Evolutionary conservation across 2,888 invertebrate species (phyloP), one percentile per base, ranked within the genome.

Genomic region (Meloe dianella): DNA sequence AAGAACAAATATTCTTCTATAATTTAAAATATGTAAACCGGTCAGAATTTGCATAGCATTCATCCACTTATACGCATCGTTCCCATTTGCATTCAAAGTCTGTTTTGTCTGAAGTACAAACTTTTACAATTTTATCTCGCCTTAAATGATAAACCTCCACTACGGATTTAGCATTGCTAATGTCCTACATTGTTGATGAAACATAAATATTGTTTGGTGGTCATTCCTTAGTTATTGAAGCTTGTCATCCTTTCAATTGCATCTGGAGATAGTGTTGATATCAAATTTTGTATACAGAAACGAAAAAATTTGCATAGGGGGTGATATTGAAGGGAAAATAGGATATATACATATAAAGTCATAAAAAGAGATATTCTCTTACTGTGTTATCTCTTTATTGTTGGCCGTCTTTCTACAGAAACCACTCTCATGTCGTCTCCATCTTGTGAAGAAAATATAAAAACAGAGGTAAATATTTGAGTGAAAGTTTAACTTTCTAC

Each of bases 101-200:
- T 68, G 65, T 67, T 68, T 72, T 67, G 68, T 63, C 64, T 71
- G 71, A 69, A 70, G 69, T 64, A 69, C 69, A 69, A 71, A 72
- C 68, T 71, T 73, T 71, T 59, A 71, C 71, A 73, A 71, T 72
- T 73, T 73, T 72, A 70, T 73, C 71, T 70, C 65, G 68, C 59
- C 68, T 67, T 70, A 71, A 71, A 70, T 72, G 72, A 72, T 71
- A 72, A 72, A 73, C 72, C 72, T 70, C 63, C 63, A 65, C 70
- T 60, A 72, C 73, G 71, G 61, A 71, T 68, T 73, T 71, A 66
- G 73, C 66, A 73, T 73, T 70, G 72, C 70, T 72, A 73, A 72
- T 73, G 71, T 54, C 60, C 51, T 65, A 32, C 32, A 67, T 63
- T 67, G 64, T 66, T 70, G 73, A 70, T 73, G 73, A 69, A 70